Percentiles rank a stretch among this genome's conserved stretches.
phyloP scores from a whole-genome alignment of 2,797 vertebrate species.

The Anolis apletophallus region DNA sequence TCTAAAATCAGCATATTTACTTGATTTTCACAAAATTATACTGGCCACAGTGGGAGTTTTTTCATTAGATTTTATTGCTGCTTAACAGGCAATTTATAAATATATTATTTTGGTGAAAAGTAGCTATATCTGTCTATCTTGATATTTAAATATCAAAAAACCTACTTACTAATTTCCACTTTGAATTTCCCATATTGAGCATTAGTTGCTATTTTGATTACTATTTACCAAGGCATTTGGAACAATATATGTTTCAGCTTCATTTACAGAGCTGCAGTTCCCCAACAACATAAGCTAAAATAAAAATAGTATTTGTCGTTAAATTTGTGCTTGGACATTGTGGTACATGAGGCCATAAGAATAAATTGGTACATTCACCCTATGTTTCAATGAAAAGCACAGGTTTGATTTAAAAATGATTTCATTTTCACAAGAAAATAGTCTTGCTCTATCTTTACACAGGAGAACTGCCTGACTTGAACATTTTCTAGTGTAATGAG shows the following conservation, averaged over 20 bases:
- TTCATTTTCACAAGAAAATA: conserved; percentile 4
- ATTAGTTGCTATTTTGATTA: not conserved
- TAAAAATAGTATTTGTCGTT: not conserved
- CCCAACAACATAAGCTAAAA: conserved; percentile 7
- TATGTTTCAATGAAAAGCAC: conserved; percentile 32
- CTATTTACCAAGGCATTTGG: not conserved
- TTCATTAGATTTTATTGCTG: not conserved
- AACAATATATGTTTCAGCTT: conserved; percentile 8
- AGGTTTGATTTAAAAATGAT: conserved; percentile 43
- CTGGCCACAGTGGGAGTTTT: not conserved
- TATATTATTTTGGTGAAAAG: not conserved
- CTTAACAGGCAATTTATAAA: not conserved
- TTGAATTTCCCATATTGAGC: not conserved
- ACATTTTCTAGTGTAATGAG: conserved; percentile 37
- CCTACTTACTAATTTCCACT: not conserved
- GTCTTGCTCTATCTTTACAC: conserved; percentile 25
- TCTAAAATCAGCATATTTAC: not conserved
- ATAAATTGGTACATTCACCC: conserved; percentile 1
- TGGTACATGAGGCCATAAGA: conserved; percentile 8
- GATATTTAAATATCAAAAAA: not conserved
- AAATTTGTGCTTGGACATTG: conserved; percentile 25
- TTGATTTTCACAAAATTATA: not conserved
- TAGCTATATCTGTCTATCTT: not conserved
- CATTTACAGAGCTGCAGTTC: conserved; percentile 6
- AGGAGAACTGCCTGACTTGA: conserved; percentile 14